phyloP scores from a whole-genome alignment of 2,888 invertebrate species.

The Pseudococcus longispinus region DNA sequence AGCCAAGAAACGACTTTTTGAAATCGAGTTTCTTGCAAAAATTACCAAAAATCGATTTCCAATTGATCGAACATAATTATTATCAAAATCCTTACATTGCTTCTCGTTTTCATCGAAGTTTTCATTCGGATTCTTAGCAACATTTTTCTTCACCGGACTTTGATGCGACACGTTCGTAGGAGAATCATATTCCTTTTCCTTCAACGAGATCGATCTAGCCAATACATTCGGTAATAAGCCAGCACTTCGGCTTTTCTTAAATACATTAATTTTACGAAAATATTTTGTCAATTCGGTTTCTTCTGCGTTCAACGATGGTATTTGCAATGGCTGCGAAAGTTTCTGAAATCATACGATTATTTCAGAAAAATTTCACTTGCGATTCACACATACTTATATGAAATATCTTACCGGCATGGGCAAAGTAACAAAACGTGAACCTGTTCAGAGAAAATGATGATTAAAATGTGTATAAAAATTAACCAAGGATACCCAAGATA shows the following conservation, averaged over 20 bases:
- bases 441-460: background rate
- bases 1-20: too few relatives aligned
- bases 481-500: background rate
- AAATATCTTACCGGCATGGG: conserved; percentile 1
- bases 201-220: background rate
- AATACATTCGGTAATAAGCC: background rate
- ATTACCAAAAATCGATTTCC: background rate
- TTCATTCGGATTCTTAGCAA: background rate
- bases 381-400: background rate
- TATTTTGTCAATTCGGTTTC: conserved; percentile 30
- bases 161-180: background rate
- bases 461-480: background rate
- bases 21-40: too few relatives aligned
- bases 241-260: background rate
- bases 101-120: background rate
- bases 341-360: background rate
- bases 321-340: background rate
- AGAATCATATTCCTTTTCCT: background rate
- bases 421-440: background rate
- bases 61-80: background rate
- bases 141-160: background rate
- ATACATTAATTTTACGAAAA: conserved; percentile 1
- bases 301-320: background rate
- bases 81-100: background rate
- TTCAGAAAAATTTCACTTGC: background rate